A percentile compares a stretch with the other conserved stretches of the same genome.
These are phyloP conservation scores for Narcine bancroftii DNA, from an alignment of 2,113 vertebrate genomes.

Conservation along the genomic window DNA sequence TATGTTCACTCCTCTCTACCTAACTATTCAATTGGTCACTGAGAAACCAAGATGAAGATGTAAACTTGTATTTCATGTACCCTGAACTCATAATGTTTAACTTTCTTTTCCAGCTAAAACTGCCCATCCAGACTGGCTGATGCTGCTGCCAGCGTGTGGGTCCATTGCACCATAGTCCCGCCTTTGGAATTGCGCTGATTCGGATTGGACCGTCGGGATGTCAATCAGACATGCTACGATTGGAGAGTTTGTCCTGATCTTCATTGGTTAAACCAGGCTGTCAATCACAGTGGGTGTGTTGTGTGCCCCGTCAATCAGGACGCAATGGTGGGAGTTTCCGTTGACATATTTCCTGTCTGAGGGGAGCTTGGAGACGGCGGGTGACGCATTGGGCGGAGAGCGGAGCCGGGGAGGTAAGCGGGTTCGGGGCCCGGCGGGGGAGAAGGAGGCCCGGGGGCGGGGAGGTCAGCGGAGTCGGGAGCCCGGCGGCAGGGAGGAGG, in stretches of 20 bases:
- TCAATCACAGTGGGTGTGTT: background rate
- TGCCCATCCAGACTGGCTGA: background rate
- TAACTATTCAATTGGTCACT: background rate
- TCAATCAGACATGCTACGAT: background rate
- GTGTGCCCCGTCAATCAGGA: background rate
- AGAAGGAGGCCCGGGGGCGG: no score
- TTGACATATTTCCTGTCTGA: background rate
- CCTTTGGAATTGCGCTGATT: no score
- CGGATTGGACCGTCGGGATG: rapidly evolving
- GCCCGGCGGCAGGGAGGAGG: no score
- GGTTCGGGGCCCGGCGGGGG: background rate
- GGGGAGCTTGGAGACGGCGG: background rate
- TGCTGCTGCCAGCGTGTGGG: rapidly evolving
- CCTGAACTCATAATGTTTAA: background rate
- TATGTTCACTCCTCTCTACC: no score
- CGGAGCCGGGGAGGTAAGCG: no score
- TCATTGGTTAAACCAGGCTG: background rate
- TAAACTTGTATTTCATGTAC: background rate
- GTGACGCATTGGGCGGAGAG: background rate
- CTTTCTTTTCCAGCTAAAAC: background rate
- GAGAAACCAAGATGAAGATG: background rate
- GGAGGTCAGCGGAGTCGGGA: no score
- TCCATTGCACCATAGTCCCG: background rate
- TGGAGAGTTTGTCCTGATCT: background rate
- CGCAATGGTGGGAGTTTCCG: no score